Base-by-base conservation (phyloP, 2,113 vertebrate genomes). In the Trematomus loennbergii region DNA sequence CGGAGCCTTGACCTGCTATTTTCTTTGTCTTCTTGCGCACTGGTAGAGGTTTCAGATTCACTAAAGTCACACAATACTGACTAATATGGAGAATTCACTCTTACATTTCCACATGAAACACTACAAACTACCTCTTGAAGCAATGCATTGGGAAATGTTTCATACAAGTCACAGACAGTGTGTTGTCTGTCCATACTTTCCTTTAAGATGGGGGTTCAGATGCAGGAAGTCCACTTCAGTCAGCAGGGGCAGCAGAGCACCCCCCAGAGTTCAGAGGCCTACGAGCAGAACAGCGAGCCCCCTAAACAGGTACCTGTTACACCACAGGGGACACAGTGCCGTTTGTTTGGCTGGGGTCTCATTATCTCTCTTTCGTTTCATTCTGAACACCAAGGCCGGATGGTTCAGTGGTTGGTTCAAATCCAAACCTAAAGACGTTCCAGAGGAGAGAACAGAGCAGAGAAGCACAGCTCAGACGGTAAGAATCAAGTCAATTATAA, bases 371-470 rank as follows among this genome's bases (percentile, higher is more conserved):
- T 72, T 29, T 29, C 29, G 3, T 84, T 69, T 57, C 64, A 40
- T 52, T 18, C 88, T 97, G 97, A 84, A 85, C 79, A 88, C 95
- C 0, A 94, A 96, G 40, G 93, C 92, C n/a, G 95, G 96, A 43
- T 98, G 97, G 97, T 97, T 98, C 85, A 93, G 93, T 13, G 85
- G 96, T 29, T 98, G 97, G 97, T 98, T 98, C 84, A 90, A 94
- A 36, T 95, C 95, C 0, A 97, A 96, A 77, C 85, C 95, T 50
- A 91, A 84, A 60, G 85, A 94, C 0, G 9, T 16, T 17, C 75
- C 68, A 33, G 72, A 74, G 46, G 76, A 89, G 12, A 74, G 66
- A 43, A 50, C 58, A 48, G 76, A 74, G 66, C 66, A 64, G 16
- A 9, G 12, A 18, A 33, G 33, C 50, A 46, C 81, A 33, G 52